Evolutionary conservation across 1,140 invertebrate species (phyloP).

Genomic region (Rhysida immarginata): DNA sequence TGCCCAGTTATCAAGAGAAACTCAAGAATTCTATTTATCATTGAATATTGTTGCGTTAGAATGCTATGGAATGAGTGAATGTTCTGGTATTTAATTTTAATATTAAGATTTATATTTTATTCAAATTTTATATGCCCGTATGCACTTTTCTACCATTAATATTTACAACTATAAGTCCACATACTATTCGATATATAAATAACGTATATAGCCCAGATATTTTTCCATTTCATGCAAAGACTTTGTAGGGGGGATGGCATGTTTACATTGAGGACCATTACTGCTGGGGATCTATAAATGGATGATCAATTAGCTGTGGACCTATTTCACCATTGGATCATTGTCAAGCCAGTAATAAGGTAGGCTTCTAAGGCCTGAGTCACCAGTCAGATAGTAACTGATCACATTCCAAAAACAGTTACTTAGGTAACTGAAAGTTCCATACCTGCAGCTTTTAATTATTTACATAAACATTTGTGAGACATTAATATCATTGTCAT

Average conservation of each 20-base stretch:
- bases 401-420: no score
- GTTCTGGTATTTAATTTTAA: neutral
- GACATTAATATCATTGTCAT: no score
- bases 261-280: no score
- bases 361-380: no score
- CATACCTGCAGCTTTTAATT: no score
- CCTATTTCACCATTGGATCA: no score
- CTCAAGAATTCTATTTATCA: conserved; percentile 71
- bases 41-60: conserved; percentile 57
- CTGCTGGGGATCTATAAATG: no score
- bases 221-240: neutral
- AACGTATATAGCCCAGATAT: neutral
- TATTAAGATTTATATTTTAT: neutral
- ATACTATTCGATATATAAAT: neutral
- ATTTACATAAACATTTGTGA: no score
- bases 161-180: neutral
- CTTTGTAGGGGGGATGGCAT: neutral
- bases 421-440: no score
- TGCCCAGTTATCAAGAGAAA: conserved; percentile 62
- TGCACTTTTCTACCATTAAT: neutral
- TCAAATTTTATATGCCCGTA: neutral
- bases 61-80: conserved; percentile 6
- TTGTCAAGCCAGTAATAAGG: no score
- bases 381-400: no score
- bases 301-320: no score